Conservation (phyloP, 2,113 vertebrate genomes). For the Cyanoramphus novaezelandiae region DNA sequence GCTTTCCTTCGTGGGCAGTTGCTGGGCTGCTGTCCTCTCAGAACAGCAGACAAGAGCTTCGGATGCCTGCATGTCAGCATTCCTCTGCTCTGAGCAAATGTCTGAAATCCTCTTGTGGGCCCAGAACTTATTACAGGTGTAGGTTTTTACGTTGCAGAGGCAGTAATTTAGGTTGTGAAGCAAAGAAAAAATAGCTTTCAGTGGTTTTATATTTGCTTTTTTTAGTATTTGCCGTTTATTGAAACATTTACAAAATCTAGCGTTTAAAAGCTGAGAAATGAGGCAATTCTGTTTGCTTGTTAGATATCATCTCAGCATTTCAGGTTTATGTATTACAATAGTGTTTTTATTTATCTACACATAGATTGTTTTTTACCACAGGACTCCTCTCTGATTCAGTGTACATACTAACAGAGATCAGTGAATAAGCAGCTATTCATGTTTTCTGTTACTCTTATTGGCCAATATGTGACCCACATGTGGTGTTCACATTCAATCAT, state of each 20-base stretch:
- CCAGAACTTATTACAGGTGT: neutral
- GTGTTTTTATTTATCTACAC: neutral
- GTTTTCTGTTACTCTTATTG: conserved; percentile 54
- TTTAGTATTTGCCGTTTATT: neutral
- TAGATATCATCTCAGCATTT: neutral
- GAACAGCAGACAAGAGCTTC: neutral
- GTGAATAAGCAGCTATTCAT: conserved; percentile 61
- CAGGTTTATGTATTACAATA: neutral
- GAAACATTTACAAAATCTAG: neutral
- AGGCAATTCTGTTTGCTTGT: neutral
- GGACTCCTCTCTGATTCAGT: conserved; percentile 1
- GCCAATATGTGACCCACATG: conserved; percentile 59
- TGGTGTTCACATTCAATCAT: conserved; percentile 57
- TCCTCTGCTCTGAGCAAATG: neutral
- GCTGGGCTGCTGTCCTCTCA: neutral
- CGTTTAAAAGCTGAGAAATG: neutral
- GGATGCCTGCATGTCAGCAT: fast-evolving
- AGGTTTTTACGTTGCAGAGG: neutral
- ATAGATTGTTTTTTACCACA: neutral
- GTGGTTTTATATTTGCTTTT: neutral
- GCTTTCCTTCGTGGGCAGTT: neutral
- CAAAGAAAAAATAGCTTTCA: neutral
- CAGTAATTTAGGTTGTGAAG: neutral
- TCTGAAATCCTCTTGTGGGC: neutral
- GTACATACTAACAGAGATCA: conserved; percentile 2